Base-by-base conservation (phyloP, 1,140 invertebrate species). In the Parasteatoda tepidariorum region DNA sequence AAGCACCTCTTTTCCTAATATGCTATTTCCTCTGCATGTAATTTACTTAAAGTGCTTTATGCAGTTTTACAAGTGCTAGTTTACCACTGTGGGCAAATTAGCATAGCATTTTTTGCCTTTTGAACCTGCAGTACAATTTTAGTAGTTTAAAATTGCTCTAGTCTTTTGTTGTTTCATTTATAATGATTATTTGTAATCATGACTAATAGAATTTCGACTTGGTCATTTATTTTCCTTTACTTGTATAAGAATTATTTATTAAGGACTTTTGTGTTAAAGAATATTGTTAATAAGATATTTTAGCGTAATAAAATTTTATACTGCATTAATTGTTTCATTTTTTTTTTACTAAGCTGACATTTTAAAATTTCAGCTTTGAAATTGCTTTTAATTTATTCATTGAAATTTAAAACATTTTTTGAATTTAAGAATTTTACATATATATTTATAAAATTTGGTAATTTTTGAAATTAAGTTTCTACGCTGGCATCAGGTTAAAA, bases 251-350 rank as follows among this genome's bases (percentile, higher is more conserved):
- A 61, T n/a, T 75, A 33, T 75, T 13, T 71, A 18, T 28, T 55
- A 59, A n/a, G 11, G 15, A 62, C 38, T 75, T 62, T 24, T n/a
- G n/a, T 75, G 55, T 75, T 75, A 24, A 62, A 26, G 54, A 73
- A 75, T 62, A 75, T 75, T 75, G 59, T 62, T 75, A 62, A 38
- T 33, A 75, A 75, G 26, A 62, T 75, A 75, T 75, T 75, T 75
- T 75, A 75, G 73, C 22, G 55, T 62, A 75, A 75, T 75, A 75
- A 75, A 75, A 31, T 75, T 75, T 75, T 75, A 75, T 75, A 75
- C 55, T 34, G 22, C 59, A 75, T 31, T n/a, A n/a, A 73, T 31
- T 15, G 22, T 48, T 9, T 48, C 38, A 2, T 13, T 48, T 48
- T 48, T 2, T 13, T 41, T 41, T n/a, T n/a, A n/a, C n/a, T n/a